Evolutionary conservation across 2,888 invertebrate species (phyloP).

Genomic region (Drosophila subquinaria): DNA sequence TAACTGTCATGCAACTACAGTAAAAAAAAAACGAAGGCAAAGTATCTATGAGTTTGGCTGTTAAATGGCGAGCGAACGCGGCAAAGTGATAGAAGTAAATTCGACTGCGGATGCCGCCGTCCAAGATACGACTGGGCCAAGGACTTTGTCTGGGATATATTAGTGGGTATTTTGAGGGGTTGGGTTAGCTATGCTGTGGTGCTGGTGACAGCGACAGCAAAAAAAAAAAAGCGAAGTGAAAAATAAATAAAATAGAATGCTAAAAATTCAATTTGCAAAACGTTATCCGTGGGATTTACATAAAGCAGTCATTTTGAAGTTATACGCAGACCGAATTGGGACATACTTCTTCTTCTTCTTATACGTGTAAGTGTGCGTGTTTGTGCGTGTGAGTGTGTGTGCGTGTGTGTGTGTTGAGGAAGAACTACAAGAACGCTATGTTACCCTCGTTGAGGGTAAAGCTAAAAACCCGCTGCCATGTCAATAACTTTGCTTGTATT

Average conservation of each 20-base stretch:
- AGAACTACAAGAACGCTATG: slow-evolving; percentile 43
- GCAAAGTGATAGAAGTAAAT: slow-evolving; percentile 53
- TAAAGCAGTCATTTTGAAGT: slow-evolving; percentile 84
- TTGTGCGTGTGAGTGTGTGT: slow-evolving; percentile 9
- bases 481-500: slow-evolving; percentile 81
- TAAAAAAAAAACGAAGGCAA: slow-evolving; percentile 36
- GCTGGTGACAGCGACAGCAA: slow-evolving; percentile 27
- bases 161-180: slow-evolving; percentile 24
- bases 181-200: slow-evolving; percentile 8
- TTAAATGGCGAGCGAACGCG: slow-evolving; percentile 53
- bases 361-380: slow-evolving; percentile 19
- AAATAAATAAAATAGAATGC: slow-evolving; percentile 82
- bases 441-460: slow-evolving; percentile 69
- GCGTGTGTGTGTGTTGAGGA: slow-evolving; percentile 17
- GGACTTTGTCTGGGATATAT: slow-evolving; percentile 29
- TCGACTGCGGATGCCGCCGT: slow-evolving; percentile 38
- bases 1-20: slow-evolving; percentile 79
- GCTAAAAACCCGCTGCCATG: slow-evolving; percentile 74
- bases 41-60: slow-evolving; percentile 70
- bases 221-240: slow-evolving; percentile 61
- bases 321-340: slow-evolving; percentile 76
- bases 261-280: slow-evolving; percentile 84
- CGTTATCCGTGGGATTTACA: slow-evolving; percentile 84
- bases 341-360: slow-evolving; percentile 55
- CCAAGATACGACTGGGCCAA: slow-evolving; percentile 38